phyloP scores from a whole-genome alignment of 2,113 vertebrate species.

The Neodon shergylaensis region DNA sequence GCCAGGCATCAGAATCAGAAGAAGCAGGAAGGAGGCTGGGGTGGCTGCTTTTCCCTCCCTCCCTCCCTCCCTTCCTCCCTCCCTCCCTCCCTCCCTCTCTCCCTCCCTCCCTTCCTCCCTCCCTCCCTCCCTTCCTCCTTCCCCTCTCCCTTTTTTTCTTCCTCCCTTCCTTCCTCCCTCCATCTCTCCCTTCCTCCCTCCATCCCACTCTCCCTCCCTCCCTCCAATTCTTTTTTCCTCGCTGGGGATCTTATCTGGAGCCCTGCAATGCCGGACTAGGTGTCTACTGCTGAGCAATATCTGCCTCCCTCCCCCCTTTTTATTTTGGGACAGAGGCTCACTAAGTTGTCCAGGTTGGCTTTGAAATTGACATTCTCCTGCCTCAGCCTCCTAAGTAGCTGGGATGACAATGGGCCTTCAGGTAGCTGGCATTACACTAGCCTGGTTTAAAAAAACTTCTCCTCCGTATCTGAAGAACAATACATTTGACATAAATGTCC shows the following conservation, averaged over 20 bases:
- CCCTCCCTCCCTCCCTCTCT: background rate
- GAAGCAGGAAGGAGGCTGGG: background rate
- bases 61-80: accelerated
- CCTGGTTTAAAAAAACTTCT: background rate
- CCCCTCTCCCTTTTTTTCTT: no score
- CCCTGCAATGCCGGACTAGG: background rate
- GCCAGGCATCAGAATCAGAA: background rate
- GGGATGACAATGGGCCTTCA: background rate
- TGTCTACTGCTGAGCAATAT: background rate
- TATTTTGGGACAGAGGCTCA: background rate
- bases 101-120: no score
- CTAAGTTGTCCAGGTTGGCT: background rate
- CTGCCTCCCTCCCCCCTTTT: background rate
- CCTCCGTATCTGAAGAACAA: accelerated
- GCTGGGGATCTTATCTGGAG: background rate
- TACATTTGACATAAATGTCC: background rate
- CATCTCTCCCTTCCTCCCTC: no score
- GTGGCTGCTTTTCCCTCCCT: accelerated
- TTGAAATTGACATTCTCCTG: background rate
- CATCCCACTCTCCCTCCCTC: no score
- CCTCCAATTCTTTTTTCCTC: no score
- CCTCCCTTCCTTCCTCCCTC: no score
- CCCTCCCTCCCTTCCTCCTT: accelerated
- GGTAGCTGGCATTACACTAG: background rate
- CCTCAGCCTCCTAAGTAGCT: background rate